Percentiles rank a stretch among this genome's conserved stretches.
Evolutionary conservation across 2,888 invertebrate species (phyloP).

Genomic region (Lithophane leautieri): DNA sequence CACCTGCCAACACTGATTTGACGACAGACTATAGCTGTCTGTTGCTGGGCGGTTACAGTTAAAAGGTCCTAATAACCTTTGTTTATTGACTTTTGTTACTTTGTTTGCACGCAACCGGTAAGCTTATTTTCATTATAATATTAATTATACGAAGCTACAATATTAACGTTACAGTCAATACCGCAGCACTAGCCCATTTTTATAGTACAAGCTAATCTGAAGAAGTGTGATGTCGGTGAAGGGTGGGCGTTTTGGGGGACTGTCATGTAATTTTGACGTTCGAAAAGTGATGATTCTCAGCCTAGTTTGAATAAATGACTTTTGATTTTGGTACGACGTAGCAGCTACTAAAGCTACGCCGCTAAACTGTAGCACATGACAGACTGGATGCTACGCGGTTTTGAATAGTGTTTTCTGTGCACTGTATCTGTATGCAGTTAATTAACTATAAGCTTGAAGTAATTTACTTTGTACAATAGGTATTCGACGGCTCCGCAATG

Average conservation of each 20-base stretch:
- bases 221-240: too few relatives aligned
- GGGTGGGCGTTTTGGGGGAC: too few relatives aligned
- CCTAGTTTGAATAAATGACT: too few relatives aligned
- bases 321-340: slow-evolving; percentile 25
- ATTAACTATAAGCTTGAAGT: neutral
- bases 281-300: too few relatives aligned
- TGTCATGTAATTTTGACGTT: too few relatives aligned
- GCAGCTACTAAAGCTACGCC: neutral
- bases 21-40: neutral
- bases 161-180: neutral
- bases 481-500: neutral
- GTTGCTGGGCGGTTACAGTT: neutral
- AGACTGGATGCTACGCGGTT: neutral
- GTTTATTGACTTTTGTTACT: neutral
- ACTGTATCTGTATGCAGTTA: neutral
- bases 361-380: neutral
- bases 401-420: neutral
- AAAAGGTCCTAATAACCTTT: neutral
- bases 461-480: neutral
- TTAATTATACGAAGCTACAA: too few relatives aligned
- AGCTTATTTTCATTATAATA: neutral
- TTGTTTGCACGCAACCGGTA: neutral
- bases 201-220: neutral
- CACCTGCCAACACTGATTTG: slow-evolving; percentile 6
- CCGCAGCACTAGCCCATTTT: neutral